Base-by-base conservation (phyloP, 2,113 vertebrate genomes). In the Chaenocephalus aceratus region DNA sequence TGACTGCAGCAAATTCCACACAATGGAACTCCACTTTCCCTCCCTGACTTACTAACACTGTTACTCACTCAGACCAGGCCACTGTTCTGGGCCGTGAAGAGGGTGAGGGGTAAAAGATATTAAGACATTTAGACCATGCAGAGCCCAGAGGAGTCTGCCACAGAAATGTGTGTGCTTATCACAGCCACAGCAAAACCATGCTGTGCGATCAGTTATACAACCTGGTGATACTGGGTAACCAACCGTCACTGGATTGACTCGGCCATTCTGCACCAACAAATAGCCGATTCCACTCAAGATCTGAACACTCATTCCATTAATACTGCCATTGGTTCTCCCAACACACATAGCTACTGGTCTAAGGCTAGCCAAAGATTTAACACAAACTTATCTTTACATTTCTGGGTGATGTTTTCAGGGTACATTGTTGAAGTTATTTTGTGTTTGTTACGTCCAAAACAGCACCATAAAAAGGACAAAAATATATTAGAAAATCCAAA, bases 1-100 rank as follows among this genome's bases (percentile, higher is more conserved):
- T 92, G 90, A 94, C 94, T 88, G 91, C 93, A 95, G 94, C 94
- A 93, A 93, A 95, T 96, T 95, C 93, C 94, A 93, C 86, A 94
- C 93, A 93, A 89, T 91, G 82, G 83, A 80, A 75, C 80, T 83
- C 70, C 77, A 83, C 86, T 88, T 84, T 77, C 76, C 54, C 80
- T 83, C 71, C 77, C 80, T 87, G 85, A 92, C 86, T 91, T 86
- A 81, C 84, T 75, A 73, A 62, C 77, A 70, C 78, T 26, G 53
- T 58, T 75, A 72, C 76, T 67, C 80, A 83, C 77, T 86, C 78
- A 73, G 64, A 75, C 1, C 66, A 59, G 49, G 77, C 57, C 69
- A 48, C 41, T n/a, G 69, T 45, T 71, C 64, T 41, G 8, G 56
- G 53, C 48, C 58, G 36, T 10, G 65, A 66, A 13, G 12, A 15